Percentiles rank a stretch among this genome's conserved stretches.
Evolutionary conservation across 1,140 invertebrate genomes (phyloP).

Genomic region (Drosophila tristis): DNA sequence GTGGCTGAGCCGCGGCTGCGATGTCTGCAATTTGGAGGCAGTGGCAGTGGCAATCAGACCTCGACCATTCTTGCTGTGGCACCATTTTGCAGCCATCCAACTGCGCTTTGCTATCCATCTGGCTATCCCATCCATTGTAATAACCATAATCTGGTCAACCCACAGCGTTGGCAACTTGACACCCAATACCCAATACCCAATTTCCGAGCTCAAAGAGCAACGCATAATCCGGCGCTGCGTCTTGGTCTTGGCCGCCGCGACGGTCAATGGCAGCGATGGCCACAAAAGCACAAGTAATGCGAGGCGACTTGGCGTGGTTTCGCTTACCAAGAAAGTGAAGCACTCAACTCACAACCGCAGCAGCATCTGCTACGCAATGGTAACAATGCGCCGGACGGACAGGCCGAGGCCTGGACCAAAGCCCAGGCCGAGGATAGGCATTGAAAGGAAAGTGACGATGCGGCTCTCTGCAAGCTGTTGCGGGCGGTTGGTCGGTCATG

Average conservation of each 20-base stretch:
- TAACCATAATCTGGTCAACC: constrained; percentile 59
- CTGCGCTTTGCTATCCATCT: constrained; percentile 27
- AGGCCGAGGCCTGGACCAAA: constrained; percentile 11
- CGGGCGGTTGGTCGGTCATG: constrained; percentile 27
- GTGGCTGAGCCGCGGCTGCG: constrained; percentile 10
- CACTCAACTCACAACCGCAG: constrained; percentile 4
- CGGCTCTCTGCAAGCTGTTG: constrained; percentile 15
- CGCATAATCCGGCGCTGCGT: constrained; percentile 20
- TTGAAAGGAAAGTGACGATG: constrained; percentile 62
- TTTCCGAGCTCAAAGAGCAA: constrained; percentile 13
- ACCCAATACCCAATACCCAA: constrained; percentile 33
- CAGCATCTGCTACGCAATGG: constrained; percentile 3
- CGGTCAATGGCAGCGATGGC: constrained; percentile 49
- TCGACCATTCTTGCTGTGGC: constrained; percentile 68
- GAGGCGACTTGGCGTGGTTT: constrained; percentile 53
- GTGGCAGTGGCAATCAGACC: constrained; percentile 70
- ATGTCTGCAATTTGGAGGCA: constrained; percentile 43
- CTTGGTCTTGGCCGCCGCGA: constrained; percentile 1
- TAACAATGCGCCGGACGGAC: constrained; percentile 10
- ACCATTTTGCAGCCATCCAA: constrained; percentile 48
- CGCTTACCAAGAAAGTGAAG: constrained; percentile 61
- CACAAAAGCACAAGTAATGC: constrained; percentile 75
- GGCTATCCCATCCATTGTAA: constrained; percentile 36
- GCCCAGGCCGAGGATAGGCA: constrained; percentile 31
- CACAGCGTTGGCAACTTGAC: constrained; percentile 55